Conservation (phyloP, 2,888 invertebrate species). For the Microdon myrmicae region DNA sequence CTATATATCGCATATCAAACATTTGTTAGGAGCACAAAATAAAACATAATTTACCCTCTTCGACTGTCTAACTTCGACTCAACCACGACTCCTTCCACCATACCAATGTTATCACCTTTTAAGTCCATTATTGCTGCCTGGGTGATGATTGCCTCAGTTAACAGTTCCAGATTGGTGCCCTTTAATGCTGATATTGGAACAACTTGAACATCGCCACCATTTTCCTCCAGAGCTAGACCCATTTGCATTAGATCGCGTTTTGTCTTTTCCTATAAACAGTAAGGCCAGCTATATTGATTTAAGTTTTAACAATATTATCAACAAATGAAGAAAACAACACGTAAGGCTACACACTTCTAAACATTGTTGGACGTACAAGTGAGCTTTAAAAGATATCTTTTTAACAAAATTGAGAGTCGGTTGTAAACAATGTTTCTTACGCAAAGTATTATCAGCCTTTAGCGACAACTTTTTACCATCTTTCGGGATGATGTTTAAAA, state of each 20-base stretch:
- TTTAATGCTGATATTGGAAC: conserved; percentile 92
- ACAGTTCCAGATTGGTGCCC: conserved; percentile 77
- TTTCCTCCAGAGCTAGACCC: conserved; percentile 84
- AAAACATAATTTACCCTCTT: conserved; percentile 70
- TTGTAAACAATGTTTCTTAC: too few species aligned
- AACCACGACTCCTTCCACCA: conserved; percentile 89
- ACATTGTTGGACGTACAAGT: too few species aligned
- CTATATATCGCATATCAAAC: conserved; percentile 65
- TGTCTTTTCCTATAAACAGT: conserved; percentile 73
- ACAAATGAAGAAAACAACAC: too few species aligned
- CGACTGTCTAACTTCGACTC: conserved; percentile 81
- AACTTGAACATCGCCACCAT: conserved; percentile 92
- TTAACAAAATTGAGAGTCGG: too few species aligned
- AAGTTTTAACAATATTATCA: too few species aligned
- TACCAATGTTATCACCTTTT: conserved; percentile 82
- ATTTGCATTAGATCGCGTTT: conserved; percentile 79
- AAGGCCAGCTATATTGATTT: not conserved
- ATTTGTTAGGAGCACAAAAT: not conserved
- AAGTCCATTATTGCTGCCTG: conserved; percentile 91
- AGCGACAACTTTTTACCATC: too few species aligned
- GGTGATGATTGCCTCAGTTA: conserved; percentile 84
- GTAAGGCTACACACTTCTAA: too few species aligned
- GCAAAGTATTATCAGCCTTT: too few species aligned
- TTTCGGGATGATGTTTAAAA: too few species aligned
- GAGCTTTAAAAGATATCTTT: too few species aligned